Percentiles rank a stretch among this genome's conserved stretches.
phyloP scores from a whole-genome alignment of 2,888 invertebrate genomes.

The Fragum fragum region DNA sequence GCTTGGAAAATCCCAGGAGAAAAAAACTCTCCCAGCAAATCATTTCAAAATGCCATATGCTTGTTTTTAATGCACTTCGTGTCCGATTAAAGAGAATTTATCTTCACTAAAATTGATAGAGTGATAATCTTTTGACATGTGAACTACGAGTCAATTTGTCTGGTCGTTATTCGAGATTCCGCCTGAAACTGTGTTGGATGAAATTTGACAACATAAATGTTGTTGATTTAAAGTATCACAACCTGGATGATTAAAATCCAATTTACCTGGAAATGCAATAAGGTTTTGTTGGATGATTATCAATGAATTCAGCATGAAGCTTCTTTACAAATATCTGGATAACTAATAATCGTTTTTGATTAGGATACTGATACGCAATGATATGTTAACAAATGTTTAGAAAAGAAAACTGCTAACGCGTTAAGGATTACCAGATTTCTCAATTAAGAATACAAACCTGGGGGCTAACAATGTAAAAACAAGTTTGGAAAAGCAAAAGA shows the following conservation, averaged over 20 bases:
- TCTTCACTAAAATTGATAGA: slow-evolving; percentile 3
- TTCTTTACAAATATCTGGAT: background rate
- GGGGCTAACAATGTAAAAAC: no score
- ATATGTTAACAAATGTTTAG: no score
- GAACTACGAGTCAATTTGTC: slow-evolving; percentile 3
- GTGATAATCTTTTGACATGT: slow-evolving; percentile 1
- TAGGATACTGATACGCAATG: no score
- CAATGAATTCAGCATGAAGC: background rate
- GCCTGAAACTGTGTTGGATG: background rate
- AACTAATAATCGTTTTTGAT: no score
- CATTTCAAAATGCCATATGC: background rate
- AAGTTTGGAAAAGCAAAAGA: no score
- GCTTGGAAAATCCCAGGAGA: background rate
- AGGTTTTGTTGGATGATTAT: background rate
- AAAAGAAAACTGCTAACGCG: no score
- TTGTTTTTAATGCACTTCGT: background rate
- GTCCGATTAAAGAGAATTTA: background rate
- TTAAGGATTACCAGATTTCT: no score
- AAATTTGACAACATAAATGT: slow-evolving; percentile 3
- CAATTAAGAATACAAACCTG: no score
- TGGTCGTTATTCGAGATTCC: background rate
- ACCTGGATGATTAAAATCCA: background rate
- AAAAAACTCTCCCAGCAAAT: background rate
- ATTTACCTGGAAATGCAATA: background rate
- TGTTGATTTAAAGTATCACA: background rate